Evolutionary conservation across 2,113 vertebrate genomes (phyloP).

Genomic region (Menura novaehollandiae): DNA sequence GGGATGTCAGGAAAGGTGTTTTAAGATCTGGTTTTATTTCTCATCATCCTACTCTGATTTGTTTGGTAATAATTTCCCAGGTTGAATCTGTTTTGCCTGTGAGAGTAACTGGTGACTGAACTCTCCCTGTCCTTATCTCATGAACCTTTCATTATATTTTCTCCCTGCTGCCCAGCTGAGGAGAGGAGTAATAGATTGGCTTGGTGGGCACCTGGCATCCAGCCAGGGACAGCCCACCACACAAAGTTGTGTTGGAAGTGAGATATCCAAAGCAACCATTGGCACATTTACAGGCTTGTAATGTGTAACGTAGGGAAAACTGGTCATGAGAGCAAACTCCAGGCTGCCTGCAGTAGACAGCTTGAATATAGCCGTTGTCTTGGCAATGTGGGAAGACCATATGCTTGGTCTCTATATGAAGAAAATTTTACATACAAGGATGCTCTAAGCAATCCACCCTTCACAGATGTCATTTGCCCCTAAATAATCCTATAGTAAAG

Average conservation of each 20-base stretch:
- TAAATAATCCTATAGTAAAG: background rate
- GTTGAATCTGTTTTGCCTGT: background rate
- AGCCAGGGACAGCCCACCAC: background rate
- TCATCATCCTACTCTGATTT: background rate
- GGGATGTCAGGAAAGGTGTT: background rate
- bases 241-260: background rate
- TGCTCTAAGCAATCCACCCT: background rate
- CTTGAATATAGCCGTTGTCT: background rate
- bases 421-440: background rate
- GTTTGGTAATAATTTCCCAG: background rate
- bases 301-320: background rate
- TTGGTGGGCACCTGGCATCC: background rate
- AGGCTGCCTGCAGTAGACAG: background rate
- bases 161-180: background rate
- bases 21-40: background rate
- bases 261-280: background rate
- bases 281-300: background rate
- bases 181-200: background rate
- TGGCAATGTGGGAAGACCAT: background rate
- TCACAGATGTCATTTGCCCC: background rate
- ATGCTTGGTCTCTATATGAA: background rate
- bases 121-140: background rate
- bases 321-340: background rate
- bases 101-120: background rate
- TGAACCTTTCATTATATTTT: background rate